These are phyloP conservation scores for Anguilla marmorata DNA, from an alignment of 2,797 vertebrate species.

Conservation along the genomic window DNA sequence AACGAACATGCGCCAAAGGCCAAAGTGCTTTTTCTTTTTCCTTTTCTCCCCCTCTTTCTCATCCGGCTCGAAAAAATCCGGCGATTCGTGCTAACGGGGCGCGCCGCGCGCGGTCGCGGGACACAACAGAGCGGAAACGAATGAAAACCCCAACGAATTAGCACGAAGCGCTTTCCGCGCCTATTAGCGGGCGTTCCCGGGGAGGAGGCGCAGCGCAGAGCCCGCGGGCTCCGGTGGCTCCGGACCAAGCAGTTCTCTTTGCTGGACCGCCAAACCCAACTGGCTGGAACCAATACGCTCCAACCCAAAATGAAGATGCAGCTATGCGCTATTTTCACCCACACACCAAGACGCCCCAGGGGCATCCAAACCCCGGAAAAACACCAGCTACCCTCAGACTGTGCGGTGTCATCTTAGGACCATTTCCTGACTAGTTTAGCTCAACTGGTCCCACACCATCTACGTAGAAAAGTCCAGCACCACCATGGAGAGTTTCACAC, in stretches of 20 bases:
- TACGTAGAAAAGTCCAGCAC: not conserved
- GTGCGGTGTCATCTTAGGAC: slow-evolving; percentile 66
- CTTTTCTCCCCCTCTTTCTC: not conserved
- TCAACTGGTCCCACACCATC: not conserved
- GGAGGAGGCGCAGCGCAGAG: not conserved
- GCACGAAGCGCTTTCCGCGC: not conserved
- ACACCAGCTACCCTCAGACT: not conserved
- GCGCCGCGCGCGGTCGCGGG: not conserved
- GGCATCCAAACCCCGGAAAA: not conserved
- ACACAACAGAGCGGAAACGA: not conserved
- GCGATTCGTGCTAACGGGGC: not conserved
- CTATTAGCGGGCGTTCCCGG: not conserved
- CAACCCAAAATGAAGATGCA: not conserved
- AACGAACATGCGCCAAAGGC: slow-evolving; percentile 59
- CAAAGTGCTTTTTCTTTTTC: slow-evolving; percentile 51
- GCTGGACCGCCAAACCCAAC: not conserved
- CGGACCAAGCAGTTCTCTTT: not conserved
- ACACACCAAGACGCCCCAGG: not conserved
- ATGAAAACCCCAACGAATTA: not conserved
- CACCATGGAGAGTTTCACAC: not conserved
- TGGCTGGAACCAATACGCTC: not conserved
- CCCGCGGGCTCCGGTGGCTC: not conserved
- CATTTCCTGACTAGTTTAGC: slow-evolving; percentile 38
- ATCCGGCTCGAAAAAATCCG: not conserved
- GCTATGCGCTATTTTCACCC: not conserved